Evolutionary conservation across 2,888 invertebrate species (phyloP).

Genomic region (Apamea sordens): DNA sequence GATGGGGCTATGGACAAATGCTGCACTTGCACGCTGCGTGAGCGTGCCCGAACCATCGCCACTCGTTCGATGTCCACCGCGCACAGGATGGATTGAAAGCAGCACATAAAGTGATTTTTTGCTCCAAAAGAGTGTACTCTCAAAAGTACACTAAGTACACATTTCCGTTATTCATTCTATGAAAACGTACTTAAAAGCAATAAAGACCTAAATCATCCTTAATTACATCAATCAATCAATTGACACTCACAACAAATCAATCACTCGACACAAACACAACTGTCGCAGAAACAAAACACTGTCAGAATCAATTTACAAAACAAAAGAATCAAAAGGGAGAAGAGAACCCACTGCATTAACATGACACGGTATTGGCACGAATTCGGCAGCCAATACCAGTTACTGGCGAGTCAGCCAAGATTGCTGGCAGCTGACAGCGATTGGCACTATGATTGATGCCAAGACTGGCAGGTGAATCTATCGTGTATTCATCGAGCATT

Average conservation of each 20-base stretch:
- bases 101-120: no score
- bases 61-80: no score
- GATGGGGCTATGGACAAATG: no score
- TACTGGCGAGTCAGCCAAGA: conserved; percentile 67
- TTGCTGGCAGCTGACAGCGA: conserved; percentile 75
- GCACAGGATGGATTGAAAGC: no score
- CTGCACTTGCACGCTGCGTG: no score
- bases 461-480: conserved; percentile 64
- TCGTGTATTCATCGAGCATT: conserved; percentile 57
- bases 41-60: no score
- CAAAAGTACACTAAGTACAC: neutral
- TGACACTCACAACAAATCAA: conserved; percentile 17
- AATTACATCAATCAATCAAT: conserved; percentile 29
- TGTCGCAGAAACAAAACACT: conserved; percentile 36
- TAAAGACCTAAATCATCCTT: neutral
- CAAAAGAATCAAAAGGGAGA: conserved; percentile 42
- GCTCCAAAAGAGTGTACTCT: neutral
- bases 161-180: neutral
- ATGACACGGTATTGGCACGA: conserved; percentile 71
- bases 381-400: conserved; percentile 64
- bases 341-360: conserved; percentile 58
- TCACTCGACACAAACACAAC: conserved; percentile 19
- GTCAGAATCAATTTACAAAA: conserved; percentile 31
- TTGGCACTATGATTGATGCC: conserved; percentile 78
- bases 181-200: neutral